Evolutionary conservation across 1,140 invertebrate genomes (phyloP).

Genomic region (Theocolax elegans): DNA sequence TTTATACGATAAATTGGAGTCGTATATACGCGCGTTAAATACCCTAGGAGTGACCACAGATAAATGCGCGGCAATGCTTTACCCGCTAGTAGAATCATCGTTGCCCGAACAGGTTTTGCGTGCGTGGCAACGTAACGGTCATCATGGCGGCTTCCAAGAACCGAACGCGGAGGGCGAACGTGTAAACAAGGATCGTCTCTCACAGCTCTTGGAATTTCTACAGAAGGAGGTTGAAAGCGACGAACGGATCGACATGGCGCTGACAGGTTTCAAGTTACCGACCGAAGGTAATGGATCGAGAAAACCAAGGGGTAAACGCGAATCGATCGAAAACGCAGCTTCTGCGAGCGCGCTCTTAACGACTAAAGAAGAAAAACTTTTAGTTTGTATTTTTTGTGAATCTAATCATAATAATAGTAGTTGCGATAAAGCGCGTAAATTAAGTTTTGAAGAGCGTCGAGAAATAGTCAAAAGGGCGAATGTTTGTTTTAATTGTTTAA

Average conservation of each 20-base stretch:
- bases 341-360: conserved; percentile 24
- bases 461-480: conserved; percentile 22
- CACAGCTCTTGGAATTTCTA: conserved; percentile 50
- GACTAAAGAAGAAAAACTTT: conserved; percentile 3
- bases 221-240: conserved; percentile 47
- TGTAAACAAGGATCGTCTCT: conserved; percentile 12
- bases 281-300: background rate
- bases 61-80: conserved; percentile 52
- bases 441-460: conserved; percentile 9
- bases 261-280: conserved; percentile 13
- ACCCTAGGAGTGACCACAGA: conserved; percentile 50
- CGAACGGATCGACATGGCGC: conserved; percentile 45
- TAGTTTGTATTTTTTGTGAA: conserved; percentile 11
- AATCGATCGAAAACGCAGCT: conserved; percentile 8
- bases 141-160: no score
- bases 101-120: conserved; percentile 52
- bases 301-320: conserved; percentile 19
- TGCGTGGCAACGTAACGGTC: conserved; percentile 47
- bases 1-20: conserved; percentile 51
- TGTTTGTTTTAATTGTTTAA: conserved; percentile 39
- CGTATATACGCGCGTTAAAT: conserved; percentile 51
- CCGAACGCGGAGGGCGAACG: background rate
- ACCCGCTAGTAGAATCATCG: conserved; percentile 55
- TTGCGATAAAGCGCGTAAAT: conserved; percentile 9
- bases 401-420: background rate